Evolutionary conservation across 2,797 vertebrate genomes (phyloP).

Genomic region (Smutsia gigantea): DNA sequence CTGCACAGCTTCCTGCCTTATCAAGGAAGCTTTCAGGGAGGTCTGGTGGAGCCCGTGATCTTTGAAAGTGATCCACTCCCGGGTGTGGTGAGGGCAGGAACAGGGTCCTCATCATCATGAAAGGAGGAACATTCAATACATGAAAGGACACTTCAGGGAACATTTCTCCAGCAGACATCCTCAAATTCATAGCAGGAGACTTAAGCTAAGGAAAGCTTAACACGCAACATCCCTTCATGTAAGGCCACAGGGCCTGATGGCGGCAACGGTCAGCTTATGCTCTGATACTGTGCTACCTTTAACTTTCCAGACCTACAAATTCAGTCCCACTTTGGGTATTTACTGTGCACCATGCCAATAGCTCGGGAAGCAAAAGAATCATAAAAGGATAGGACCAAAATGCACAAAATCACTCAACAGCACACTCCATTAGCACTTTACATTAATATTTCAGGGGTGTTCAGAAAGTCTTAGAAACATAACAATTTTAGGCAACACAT

Average conservation of each 20-base stretch:
- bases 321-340: neutral
- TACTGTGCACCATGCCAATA: neutral
- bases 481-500: neutral
- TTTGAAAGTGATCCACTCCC: slow-evolving; percentile 82
- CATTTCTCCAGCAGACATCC: neutral
- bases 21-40: slow-evolving; percentile 88
- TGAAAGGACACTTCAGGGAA: neutral
- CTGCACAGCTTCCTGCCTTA: slow-evolving; percentile 83
- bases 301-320: neutral
- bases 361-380: neutral
- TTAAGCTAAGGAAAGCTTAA: neutral
- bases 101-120: slow-evolving; percentile 87
- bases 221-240: neutral
- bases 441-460: neutral
- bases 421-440: neutral
- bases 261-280: neutral
- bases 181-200: neutral
- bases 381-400: neutral
- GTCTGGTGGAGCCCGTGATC: slow-evolving; percentile 90
- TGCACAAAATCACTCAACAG: neutral
- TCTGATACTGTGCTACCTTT: neutral
- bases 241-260: neutral
- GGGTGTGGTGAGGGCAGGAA: neutral
- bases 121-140: slow-evolving; percentile 79
- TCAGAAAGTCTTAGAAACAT: neutral